These are phyloP conservation scores for Phalacrocorax carbo DNA, from an alignment of 2,113 vertebrate species.

Conservation along the genomic window DNA sequence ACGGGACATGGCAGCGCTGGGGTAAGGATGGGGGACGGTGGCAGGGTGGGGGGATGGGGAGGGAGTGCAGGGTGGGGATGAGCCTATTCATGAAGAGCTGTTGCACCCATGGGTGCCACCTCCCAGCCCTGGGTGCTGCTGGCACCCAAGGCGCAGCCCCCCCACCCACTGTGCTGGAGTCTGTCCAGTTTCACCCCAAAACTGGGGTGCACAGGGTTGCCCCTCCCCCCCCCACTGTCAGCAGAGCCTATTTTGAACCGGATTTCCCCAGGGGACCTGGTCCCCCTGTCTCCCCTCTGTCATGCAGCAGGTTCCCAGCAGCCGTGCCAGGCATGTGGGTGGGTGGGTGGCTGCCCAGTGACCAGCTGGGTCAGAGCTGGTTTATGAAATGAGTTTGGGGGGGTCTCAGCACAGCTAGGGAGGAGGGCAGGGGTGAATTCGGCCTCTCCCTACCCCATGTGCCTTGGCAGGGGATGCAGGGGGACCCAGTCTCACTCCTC, in stretches of 20 bases:
- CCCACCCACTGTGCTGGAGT: fast-evolving
- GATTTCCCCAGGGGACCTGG: neutral
- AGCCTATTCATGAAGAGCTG: neutral
- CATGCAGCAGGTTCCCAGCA: neutral
- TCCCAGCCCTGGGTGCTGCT: neutral
- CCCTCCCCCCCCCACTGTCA: neutral
- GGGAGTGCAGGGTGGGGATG: fast-evolving
- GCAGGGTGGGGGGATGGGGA: fast-evolving
- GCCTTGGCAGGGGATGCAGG: fast-evolving
- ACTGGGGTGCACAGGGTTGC: fast-evolving
- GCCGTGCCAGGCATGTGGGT: neutral
- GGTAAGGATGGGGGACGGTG: conserved; percentile 56
- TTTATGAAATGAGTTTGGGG: neutral
- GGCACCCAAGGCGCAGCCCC: neutral
- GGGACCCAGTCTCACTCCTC: neutral
- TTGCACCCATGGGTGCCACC: neutral
- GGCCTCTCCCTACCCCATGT: fast-evolving
- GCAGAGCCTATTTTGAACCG: neutral
- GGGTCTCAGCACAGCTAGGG: neutral
- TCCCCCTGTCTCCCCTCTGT: neutral
- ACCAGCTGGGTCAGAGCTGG: neutral
- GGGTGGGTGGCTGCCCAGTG: neutral
- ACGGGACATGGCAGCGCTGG: conserved; percentile 64
- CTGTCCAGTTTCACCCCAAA: neutral
- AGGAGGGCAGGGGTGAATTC: fast-evolving